Percentiles rank a stretch among this genome's conserved stretches.
Conservation (phyloP, 2,113 vertebrate species). For the Phalacrocorax carbo region DNA sequence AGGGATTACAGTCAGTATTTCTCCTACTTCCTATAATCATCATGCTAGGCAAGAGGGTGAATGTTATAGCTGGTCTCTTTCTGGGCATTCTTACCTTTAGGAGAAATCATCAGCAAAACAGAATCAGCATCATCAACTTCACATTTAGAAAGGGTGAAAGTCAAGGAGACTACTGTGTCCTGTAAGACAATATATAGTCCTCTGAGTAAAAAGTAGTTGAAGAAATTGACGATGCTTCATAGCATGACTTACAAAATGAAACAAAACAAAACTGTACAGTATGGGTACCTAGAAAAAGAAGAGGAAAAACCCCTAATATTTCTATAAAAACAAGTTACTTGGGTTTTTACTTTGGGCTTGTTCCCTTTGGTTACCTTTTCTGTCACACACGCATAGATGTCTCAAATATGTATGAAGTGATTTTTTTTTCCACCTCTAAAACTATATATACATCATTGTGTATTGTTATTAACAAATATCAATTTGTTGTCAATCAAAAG, state of each 20-base stretch:
- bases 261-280: background rate
- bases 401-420: background rate
- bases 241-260: background rate
- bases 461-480: background rate
- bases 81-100: background rate
- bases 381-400: background rate
- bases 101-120: background rate
- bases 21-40: background rate
- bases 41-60: background rate
- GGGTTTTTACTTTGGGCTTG: background rate
- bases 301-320: accelerated
- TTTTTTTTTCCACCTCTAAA: background rate
- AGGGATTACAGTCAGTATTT: background rate
- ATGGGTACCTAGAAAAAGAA: background rate
- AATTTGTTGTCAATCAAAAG: too few relatives aligned
- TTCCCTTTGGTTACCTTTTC: background rate
- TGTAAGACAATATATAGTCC: background rate
- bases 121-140: background rate
- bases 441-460: background rate
- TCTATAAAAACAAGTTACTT: background rate
- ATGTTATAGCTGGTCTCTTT: background rate
- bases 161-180: background rate
- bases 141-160: background rate
- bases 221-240: background rate
- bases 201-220: background rate